phyloP scores from a whole-genome alignment of 2,888 invertebrate species.

The Dromius quadrimaculatus region DNA sequence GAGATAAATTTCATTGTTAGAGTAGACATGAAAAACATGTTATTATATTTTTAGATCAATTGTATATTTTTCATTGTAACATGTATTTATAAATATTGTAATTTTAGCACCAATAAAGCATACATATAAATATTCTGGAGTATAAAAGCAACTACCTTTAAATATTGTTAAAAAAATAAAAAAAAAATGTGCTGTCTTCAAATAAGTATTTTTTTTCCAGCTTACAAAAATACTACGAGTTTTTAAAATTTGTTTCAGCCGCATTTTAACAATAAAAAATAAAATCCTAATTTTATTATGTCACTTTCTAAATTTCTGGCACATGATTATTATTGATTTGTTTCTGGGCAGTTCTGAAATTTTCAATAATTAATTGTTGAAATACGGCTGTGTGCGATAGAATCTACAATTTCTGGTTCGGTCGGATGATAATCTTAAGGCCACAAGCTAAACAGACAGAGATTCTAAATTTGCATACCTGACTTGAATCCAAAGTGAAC shows the following conservation, averaged over 20 bases:
- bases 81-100: constrained; percentile 51
- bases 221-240: constrained; percentile 18
- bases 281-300: not conserved
- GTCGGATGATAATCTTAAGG: constrained; percentile 55
- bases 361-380: too few relatives aligned
- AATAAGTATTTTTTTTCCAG: constrained; percentile 8
- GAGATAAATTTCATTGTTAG: constrained; percentile 10
- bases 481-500: constrained; percentile 39
- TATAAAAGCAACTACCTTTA: constrained; percentile 40
- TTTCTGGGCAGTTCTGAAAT: too few relatives aligned
- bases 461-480: constrained; percentile 14
- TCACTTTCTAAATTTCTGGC: too few relatives aligned
- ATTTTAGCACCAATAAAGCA: constrained; percentile 52
- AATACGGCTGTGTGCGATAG: too few relatives aligned
- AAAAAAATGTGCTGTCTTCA: constrained; percentile 32
- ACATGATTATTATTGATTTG: too few relatives aligned
- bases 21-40: constrained; percentile 13
- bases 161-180: constrained; percentile 27
- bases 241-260: not conserved
- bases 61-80: constrained; percentile 50
- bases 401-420: not conserved
- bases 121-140: constrained; percentile 37
- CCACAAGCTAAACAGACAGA: constrained; percentile 58
- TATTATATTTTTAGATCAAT: constrained; percentile 44
- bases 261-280: not conserved